These are phyloP conservation scores for Gasterosteus nipponicus DNA, from an alignment of 2,113 vertebrate genomes.

Conservation along the genomic window DNA sequence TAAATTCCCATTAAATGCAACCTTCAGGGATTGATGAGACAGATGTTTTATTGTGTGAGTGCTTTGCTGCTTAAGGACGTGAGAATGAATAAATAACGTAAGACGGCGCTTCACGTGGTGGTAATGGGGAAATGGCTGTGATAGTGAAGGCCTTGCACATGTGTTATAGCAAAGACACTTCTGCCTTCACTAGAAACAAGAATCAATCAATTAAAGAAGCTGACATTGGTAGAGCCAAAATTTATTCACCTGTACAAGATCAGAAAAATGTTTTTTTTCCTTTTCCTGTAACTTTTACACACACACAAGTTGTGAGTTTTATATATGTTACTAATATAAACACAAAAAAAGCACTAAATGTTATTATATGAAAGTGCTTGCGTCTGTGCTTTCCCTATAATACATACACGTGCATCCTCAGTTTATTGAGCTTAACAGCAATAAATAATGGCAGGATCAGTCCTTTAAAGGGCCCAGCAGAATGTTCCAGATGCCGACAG, in stretches of 20 bases:
- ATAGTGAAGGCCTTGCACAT: not conserved
- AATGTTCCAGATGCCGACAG: slow-evolving; percentile 48
- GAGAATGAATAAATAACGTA: not conserved
- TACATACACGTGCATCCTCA: not conserved
- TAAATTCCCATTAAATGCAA: not conserved
- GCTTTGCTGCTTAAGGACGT: not conserved
- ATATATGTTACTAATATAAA: slow-evolving; percentile 2
- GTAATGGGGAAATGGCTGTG: not conserved
- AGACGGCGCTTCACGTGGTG: not conserved
- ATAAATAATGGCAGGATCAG: slow-evolving; percentile 53
- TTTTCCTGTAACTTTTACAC: not conserved
- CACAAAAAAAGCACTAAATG: not conserved
- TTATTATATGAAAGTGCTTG: slow-evolving; percentile 7
- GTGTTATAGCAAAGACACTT: slow-evolving; percentile 5
- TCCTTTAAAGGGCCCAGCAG: slow-evolving; percentile 34
- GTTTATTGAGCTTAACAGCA: slow-evolving; percentile 22
- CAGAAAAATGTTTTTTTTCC: not conserved
- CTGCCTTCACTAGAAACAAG: not conserved
- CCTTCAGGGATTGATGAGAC: not conserved
- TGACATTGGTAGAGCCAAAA: not conserved
- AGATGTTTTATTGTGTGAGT: not conserved
- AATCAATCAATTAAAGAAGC: not conserved
- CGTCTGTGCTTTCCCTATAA: not conserved
- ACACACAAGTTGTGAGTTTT: not conserved
- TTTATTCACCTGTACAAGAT: not conserved